Evolutionary conservation across 1,140 invertebrate species (phyloP).

Genomic region (Drosophila nikananu): DNA sequence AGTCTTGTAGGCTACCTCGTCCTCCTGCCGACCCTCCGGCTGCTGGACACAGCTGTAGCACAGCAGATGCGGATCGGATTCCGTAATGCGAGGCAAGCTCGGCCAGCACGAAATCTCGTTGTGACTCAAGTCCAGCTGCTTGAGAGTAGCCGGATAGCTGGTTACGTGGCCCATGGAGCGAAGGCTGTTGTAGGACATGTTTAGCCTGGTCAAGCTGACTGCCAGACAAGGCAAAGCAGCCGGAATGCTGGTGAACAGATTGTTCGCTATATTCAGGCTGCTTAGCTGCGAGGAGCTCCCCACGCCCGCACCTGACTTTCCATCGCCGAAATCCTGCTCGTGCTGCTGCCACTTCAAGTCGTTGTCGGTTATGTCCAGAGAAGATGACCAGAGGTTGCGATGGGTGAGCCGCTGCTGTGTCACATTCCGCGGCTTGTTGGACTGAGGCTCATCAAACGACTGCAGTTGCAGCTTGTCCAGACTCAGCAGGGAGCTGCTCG

Average conservation of each 20-base stretch:
- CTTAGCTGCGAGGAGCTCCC: conserved; percentile 87
- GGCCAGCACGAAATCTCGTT: conserved; percentile 96
- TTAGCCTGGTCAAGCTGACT: conserved; percentile 93
- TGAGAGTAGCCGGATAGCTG: conserved; percentile 94
- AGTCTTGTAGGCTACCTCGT: conserved; percentile 86
- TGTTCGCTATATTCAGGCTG: conserved; percentile 95
- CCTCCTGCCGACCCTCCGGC: conserved; percentile 85
- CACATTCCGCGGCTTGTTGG: conserved; percentile 62
- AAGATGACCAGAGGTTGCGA: conserved; percentile 91
- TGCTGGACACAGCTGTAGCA: conserved; percentile 86
- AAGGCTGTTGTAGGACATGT: conserved; percentile 96
- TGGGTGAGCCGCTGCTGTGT: conserved; percentile 86
- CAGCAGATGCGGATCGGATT: conserved; percentile 87
- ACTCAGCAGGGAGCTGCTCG: conserved; percentile 69
- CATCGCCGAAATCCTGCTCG: conserved; percentile 50
- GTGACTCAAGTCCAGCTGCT: conserved; percentile 96
- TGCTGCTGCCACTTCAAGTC: conserved; percentile 86
- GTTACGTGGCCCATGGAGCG: conserved; percentile 94
- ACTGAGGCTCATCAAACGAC: conserved; percentile 58
- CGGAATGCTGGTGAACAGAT: conserved; percentile 95
- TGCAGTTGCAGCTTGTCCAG: conserved; percentile 77
- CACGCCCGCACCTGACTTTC: conserved; percentile 68
- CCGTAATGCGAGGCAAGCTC: conserved; percentile 90
- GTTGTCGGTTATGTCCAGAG: conserved; percentile 90
- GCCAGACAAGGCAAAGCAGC: conserved; percentile 95